These are phyloP conservation scores for Hemiscyllium ocellatum DNA, from an alignment of 2,113 vertebrate genomes.

Conservation along the genomic window DNA sequence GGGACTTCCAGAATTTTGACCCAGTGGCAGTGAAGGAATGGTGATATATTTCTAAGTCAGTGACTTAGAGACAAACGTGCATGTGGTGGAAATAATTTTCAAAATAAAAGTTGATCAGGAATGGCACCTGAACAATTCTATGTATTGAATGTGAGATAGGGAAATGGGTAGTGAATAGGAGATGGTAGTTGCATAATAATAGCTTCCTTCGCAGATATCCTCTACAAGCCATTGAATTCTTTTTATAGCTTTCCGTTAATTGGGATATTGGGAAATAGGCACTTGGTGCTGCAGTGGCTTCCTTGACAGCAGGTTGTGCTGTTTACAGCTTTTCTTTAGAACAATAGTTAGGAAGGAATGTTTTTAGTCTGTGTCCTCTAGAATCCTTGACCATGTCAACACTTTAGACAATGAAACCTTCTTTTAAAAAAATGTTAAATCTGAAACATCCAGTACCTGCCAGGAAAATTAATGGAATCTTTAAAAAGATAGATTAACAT, in stretches of 20 bases:
- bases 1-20: no score
- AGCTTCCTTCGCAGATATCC: conserved; percentile 24
- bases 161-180: background rate
- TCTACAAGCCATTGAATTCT: background rate
- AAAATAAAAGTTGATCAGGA: background rate
- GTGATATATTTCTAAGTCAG: no score
- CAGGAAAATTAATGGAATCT: background rate
- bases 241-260: background rate
- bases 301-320: background rate
- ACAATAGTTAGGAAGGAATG: conserved; percentile 8
- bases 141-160: background rate
- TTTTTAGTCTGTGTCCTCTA: background rate
- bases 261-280: background rate
- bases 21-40: no score
- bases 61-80: no score
- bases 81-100: background rate
- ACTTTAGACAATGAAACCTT: background rate
- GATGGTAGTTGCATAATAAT: background rate
- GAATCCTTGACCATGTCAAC: background rate
- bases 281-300: background rate
- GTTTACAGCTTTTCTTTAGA: background rate
- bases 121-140: background rate
- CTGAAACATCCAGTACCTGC: background rate
- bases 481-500: background rate
- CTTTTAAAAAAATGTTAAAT: background rate